Conservation (phyloP, 2,797 vertebrate species). For the Sphenopsis melanotis region DNA sequence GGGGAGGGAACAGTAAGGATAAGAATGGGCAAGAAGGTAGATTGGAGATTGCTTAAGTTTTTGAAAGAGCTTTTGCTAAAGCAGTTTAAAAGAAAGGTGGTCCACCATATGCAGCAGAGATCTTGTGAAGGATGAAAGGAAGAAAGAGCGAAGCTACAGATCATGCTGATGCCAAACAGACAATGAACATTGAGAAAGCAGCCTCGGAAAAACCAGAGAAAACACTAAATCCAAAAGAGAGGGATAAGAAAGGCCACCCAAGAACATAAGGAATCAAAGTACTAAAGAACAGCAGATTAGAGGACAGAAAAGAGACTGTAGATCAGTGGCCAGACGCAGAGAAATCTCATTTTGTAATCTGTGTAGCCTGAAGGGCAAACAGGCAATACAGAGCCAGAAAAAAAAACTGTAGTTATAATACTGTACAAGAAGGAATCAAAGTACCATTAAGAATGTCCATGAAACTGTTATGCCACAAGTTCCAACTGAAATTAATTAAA, state of each 20-base stretch:
- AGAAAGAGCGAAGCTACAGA: slow-evolving; percentile 43
- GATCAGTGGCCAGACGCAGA: slow-evolving; percentile 53
- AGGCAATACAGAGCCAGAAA: not conserved
- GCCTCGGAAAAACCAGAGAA: slow-evolving; percentile 43
- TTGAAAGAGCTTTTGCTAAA: slow-evolving; percentile 60
- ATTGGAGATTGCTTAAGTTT: slow-evolving; percentile 43
- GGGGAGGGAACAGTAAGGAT: slow-evolving; percentile 39
- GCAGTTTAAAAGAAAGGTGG: slow-evolving; percentile 64
- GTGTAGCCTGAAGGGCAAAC: slow-evolving; percentile 44
- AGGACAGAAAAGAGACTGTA: slow-evolving; percentile 49
- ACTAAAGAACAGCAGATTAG: slow-evolving; percentile 64
- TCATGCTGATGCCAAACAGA: slow-evolving; percentile 67
- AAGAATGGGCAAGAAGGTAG: slow-evolving; percentile 53
- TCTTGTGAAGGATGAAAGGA: slow-evolving; percentile 64
- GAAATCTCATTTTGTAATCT: slow-evolving; percentile 50
- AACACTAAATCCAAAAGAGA: slow-evolving; percentile 60
- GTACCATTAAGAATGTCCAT: not conserved
- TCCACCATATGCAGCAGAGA: slow-evolving; percentile 57
- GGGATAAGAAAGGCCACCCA: slow-evolving; percentile 65
- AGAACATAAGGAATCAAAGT: slow-evolving; percentile 66
- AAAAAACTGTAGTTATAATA: not conserved
- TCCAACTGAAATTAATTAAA: not conserved
- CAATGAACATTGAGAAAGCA: slow-evolving; percentile 65
- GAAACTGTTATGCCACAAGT: not conserved
- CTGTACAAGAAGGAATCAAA: slow-evolving; percentile 27